A percentile compares a stretch with the other conserved stretches of the same genome.
These are phyloP conservation scores for Orthosia cruda DNA, from an alignment of 2,888 invertebrate species.

Conservation along the genomic window DNA sequence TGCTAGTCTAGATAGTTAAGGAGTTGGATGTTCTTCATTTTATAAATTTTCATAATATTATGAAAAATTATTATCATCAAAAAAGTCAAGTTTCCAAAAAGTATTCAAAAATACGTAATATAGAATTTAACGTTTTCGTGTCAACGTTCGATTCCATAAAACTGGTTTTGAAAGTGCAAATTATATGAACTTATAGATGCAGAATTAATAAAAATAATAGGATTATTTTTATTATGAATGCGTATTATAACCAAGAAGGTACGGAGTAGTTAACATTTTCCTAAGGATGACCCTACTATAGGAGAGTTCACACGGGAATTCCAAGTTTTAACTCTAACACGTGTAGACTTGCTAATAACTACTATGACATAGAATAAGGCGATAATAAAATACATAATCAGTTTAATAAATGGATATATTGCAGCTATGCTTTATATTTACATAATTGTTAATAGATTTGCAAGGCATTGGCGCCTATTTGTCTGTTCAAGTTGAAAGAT, in stretches of 20 bases:
- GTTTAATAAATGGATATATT: conserved; percentile 13
- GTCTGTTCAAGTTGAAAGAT: neutral
- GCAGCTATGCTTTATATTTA: conserved; percentile 1
- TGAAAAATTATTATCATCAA: too few relatives aligned
- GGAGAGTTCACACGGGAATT: conserved; percentile 22
- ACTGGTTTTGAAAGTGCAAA: neutral
- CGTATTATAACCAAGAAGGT: neutral
- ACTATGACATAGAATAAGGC: conserved; percentile 8
- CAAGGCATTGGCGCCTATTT: neutral
- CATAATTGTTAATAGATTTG: neutral
- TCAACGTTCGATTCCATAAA: neutral
- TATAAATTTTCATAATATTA: too few relatives aligned
- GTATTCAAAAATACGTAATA: too few relatives aligned
- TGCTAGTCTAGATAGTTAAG: neutral
- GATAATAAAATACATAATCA: conserved; percentile 8
- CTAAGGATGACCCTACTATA: neutral
- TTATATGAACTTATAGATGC: neutral
- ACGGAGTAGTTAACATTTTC: neutral
- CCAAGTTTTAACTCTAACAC: neutral
- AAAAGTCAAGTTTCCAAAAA: too few relatives aligned
- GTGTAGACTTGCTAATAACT: conserved; percentile 16
- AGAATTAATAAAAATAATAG: neutral
- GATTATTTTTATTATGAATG: too few relatives aligned
- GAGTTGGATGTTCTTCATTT: neutral
- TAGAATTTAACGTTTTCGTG: neutral